phyloP scores from a whole-genome alignment of 2,797 vertebrate species.

The Sebastes iracundus region DNA sequence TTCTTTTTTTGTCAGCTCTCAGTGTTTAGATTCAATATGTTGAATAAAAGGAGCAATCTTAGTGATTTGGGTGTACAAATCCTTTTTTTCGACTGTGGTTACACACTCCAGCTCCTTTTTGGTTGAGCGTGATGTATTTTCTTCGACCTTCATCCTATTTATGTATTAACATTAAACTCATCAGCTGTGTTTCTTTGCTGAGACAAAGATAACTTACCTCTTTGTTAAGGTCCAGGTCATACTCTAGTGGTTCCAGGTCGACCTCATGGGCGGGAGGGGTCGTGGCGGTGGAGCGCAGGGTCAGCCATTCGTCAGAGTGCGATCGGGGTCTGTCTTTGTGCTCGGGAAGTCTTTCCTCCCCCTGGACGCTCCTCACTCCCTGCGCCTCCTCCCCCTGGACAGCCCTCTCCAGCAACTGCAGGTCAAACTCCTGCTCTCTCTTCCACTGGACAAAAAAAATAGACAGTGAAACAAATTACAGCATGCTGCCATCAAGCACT shows the following conservation, averaged over 20 bases:
- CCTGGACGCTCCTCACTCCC: conserved; percentile 87
- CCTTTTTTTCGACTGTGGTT: neutral
- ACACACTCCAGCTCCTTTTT: neutral
- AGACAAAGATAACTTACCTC: conserved; percentile 82
- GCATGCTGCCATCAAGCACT: neutral
- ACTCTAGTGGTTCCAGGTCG: conserved; percentile 92
- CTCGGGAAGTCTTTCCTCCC: conserved; percentile 88
- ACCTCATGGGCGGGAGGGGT: conserved; percentile 82
- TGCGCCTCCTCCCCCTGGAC: conserved; percentile 88
- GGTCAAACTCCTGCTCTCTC: conserved; percentile 98
- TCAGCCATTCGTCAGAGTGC: conserved; percentile 93
- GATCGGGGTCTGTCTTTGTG: conserved; percentile 86
- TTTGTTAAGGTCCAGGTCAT: conserved; percentile 93
- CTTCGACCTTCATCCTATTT: neutral
- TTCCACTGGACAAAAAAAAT: conserved; percentile 88
- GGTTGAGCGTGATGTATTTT: neutral
- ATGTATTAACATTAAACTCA: neutral
- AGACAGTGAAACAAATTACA: conserved; percentile 41
- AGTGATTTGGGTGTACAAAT: neutral
- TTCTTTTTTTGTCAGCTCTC: neutral
- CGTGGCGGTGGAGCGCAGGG: conserved; percentile 78
- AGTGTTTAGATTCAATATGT: neutral
- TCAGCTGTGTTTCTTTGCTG: neutral
- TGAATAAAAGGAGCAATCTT: neutral
- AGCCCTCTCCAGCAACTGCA: conserved; percentile 94